Percentiles rank a stretch among this genome's conserved stretches.
phyloP scores from a whole-genome alignment of 2,113 vertebrate species.

The Mohoua ochrocephala region DNA sequence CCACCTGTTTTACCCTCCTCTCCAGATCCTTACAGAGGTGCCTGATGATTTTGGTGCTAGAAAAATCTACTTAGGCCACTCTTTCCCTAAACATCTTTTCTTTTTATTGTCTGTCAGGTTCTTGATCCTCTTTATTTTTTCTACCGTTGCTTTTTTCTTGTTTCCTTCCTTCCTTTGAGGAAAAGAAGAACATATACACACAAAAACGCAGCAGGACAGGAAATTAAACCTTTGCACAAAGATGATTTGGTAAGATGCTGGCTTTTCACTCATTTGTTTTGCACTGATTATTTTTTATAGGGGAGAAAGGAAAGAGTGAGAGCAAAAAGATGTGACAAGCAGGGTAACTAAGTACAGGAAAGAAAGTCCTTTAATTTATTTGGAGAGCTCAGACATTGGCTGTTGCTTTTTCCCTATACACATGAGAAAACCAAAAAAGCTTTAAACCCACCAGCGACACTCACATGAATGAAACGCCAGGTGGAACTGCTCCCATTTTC shows the following conservation, averaged over 20 bases:
- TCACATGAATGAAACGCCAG: not conserved
- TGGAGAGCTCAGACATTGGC: not conserved
- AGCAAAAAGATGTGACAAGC: not conserved
- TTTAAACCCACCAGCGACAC: not conserved
- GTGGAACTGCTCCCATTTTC: slow-evolving; percentile 29
- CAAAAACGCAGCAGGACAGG: not conserved
- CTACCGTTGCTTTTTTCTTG: not conserved
- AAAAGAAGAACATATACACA: not conserved
- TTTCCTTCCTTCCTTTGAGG: not conserved
- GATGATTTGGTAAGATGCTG: not conserved
- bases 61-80: not conserved
- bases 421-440: not conserved
- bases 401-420: not conserved
- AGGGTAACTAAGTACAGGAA: not conserved
- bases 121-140: not conserved
- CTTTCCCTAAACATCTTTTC: not conserved
- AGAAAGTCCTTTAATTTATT: not conserved
- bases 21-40: not conserved
- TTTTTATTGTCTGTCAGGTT: not conserved
- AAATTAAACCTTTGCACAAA: slow-evolving; percentile 34
- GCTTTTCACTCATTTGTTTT: slow-evolving; percentile 12
- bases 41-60: not conserved
- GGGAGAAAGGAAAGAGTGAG: not conserved
- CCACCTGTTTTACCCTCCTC: accelerated
- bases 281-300: not conserved